Evolutionary conservation across 2,888 invertebrate genomes (phyloP), one percentile per base, ranked within the genome.

Genomic region (Pyrochroa serraticornis): DNA sequence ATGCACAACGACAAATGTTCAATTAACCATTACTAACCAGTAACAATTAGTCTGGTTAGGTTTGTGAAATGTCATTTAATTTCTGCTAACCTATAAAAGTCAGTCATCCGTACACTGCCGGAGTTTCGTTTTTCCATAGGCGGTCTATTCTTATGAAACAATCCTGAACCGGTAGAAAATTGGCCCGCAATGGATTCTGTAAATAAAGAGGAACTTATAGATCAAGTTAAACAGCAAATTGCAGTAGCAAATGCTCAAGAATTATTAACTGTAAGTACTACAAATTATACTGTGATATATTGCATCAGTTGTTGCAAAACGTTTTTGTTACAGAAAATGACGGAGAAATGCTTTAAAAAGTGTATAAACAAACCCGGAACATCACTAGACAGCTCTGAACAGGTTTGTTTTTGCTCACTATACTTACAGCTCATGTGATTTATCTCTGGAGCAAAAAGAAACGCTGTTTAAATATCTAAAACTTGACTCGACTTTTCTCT

Each of bases 271-370:
- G 91, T 92, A 82, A 77, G 78, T 33, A 38, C 13, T 6, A 7
- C n/a, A 8, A 42, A 39, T 39, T 35, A 31, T 6, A 12, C 39
- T 34, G 49, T 36, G 9, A 6, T 7, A 45, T 33, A 31, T 41
- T 13, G 8, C 3, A 31, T 12, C 47, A 42, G 57, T 38, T 38
- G 49, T 12, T 10, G 47, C 42, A 7, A 8, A 6, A 22, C 7
- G 34, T 10, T 49, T 62, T 72, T 69, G 70, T 83, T 83, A 36
- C 80, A 93, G 87, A 96, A 95, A 90, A 95, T 97, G 89, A 93
- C 95, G 41, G 94, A 96, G 75, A 97, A 97, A 82, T 97, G 97
- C 81, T 97, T 97, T 79, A 92, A 91, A 78, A 96, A 96, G 76
- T 97, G 97, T 79, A 87, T 97, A 70, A 81, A 81, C 48, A 96